phyloP scores from a whole-genome alignment of 2,888 invertebrate genomes.

The Melitaea athalia region DNA sequence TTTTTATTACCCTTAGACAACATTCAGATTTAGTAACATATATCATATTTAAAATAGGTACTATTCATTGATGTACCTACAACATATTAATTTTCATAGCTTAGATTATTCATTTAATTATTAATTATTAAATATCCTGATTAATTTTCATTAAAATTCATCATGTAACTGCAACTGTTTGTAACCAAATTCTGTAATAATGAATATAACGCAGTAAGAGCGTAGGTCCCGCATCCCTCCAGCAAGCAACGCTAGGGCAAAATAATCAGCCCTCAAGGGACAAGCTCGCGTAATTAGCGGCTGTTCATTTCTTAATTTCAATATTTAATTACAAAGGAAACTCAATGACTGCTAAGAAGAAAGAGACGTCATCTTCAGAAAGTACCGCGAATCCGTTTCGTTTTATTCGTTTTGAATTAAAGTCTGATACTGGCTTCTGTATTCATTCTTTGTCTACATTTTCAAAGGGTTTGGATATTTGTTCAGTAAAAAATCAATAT shows the following conservation, averaged over 20 bases:
- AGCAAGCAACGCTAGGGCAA: constrained; percentile 69
- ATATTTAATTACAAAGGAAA: constrained; percentile 84
- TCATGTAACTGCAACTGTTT: constrained; percentile 43
- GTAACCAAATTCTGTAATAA: constrained; percentile 3
- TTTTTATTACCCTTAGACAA: constrained; percentile 23
- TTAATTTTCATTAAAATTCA: too few relatives aligned
- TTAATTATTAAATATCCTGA: background rate
- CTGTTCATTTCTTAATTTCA: constrained; percentile 84
- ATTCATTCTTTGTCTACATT: constrained; percentile 40
- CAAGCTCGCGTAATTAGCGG: constrained; percentile 82
- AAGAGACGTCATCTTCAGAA: constrained; percentile 80
- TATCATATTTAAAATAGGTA: background rate
- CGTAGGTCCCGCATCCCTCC: constrained; percentile 66
- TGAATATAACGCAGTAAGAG: background rate
- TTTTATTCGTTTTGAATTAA: constrained; percentile 68
- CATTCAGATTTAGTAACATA: constrained; percentile 5
- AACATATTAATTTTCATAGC: too few relatives aligned
- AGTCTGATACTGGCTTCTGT: constrained; percentile 66
- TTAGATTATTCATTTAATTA: too few relatives aligned
- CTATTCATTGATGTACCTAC: background rate
- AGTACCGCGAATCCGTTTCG: constrained; percentile 68
- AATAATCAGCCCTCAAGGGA: constrained; percentile 80
- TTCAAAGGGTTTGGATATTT: constrained; percentile 26
- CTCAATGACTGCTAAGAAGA: constrained; percentile 76
- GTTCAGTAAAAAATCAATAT: constrained; percentile 5